Evolutionary conservation across 2,797 vertebrate species (phyloP).

Genomic region (Natrix natrix): DNA sequence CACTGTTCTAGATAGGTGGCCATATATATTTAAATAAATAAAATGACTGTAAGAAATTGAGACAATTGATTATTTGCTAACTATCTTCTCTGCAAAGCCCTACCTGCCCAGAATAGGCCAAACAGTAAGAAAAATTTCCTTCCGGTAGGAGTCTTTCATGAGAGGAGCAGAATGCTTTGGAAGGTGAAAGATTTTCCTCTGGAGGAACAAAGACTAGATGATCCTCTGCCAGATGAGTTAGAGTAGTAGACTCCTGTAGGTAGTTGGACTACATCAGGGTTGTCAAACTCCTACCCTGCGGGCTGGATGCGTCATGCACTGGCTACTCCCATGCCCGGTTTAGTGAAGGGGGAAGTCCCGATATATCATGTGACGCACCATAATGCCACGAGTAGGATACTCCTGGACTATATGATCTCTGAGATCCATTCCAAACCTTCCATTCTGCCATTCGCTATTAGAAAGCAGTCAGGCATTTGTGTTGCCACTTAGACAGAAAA

Average conservation of each 20-base stretch:
- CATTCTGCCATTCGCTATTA: background rate
- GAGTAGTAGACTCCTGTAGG: background rate
- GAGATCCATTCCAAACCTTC: background rate
- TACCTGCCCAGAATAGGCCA: background rate
- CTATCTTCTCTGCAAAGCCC: background rate
- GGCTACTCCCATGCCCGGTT: too few relatives aligned
- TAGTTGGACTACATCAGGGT: background rate
- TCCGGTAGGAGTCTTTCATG: background rate
- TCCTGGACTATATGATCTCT: background rate
- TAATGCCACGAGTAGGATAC: too few relatives aligned
- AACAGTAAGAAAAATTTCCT: background rate
- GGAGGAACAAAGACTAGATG: background rate
- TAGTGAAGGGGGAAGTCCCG: too few relatives aligned
- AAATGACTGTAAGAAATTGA: background rate
- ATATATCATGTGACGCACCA: rapidly evolving
- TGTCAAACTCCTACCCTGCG: too few relatives aligned
- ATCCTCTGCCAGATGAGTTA: background rate
- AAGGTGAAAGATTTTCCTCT: background rate
- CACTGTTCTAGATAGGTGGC: background rate
- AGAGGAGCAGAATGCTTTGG: background rate
- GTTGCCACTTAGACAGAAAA: background rate
- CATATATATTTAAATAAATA: background rate
- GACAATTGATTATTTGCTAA: background rate
- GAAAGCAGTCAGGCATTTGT: background rate
- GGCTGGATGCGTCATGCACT: too few relatives aligned